Percentiles rank a stretch among this genome's conserved stretches.
phyloP scores from a whole-genome alignment of 92 coral and sea anemone genomes.

The Zoanthus sansibaricus region DNA sequence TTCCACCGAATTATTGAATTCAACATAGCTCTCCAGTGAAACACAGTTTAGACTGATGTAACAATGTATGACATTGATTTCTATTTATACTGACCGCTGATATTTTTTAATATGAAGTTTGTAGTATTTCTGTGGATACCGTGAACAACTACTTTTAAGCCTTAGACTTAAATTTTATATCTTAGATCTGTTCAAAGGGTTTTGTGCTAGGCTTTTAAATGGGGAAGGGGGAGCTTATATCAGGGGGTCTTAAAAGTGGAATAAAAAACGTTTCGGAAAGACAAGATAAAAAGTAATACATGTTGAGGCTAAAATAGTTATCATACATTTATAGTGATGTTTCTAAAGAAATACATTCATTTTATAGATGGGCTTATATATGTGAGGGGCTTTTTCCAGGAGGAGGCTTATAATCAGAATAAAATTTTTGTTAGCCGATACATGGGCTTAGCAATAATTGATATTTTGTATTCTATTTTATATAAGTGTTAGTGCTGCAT shows the following conservation, averaged over 20 bases:
- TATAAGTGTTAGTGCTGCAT: too few species aligned
- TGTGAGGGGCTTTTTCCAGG: constrained; percentile 7
- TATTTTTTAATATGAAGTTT: constrained; percentile 13
- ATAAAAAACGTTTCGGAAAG: not conserved
- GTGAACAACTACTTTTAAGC: constrained; percentile 25
- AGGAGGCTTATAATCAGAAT: constrained; percentile 9
- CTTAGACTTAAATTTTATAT: constrained; percentile 2
- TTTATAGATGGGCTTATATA: not conserved
- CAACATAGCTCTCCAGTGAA: constrained; percentile 21
- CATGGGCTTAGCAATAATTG: not conserved
- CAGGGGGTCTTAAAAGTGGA: not conserved
- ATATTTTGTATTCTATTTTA: not conserved
- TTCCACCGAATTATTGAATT: constrained; percentile 4
- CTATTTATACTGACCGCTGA: constrained; percentile 8
- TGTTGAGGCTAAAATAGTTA: constrained; percentile 6
- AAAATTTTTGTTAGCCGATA: constrained; percentile 3
- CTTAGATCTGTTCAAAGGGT: constrained; percentile 15
- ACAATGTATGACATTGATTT: not conserved
- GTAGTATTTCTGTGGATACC: not conserved
- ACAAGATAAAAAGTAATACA: constrained; percentile 12
- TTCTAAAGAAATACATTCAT: not conserved
- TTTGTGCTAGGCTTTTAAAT: not conserved
- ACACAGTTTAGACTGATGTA: constrained; percentile 14
- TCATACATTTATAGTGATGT: constrained; percentile 5
- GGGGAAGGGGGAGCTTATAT: not conserved